Evolutionary conservation across 2,113 vertebrate species (phyloP), one percentile per base, ranked within the genome.

Genomic region (Clarias batrachus): DNA sequence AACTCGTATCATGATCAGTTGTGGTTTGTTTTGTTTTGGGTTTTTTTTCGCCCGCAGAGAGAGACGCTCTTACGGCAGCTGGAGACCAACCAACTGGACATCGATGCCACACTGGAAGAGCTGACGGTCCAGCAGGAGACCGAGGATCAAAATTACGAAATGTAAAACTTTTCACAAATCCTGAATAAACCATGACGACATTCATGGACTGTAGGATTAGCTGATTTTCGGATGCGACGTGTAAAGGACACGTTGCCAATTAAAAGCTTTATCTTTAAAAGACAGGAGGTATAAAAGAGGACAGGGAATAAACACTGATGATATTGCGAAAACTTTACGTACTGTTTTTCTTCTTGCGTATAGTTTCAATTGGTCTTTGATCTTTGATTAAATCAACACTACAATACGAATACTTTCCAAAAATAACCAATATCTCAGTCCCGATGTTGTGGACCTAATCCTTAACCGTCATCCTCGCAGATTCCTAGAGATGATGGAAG

Each of bases 81-180:
- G 92, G 98, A 99, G 94, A 99, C 98, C 0, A 99, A 99, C 92
- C 98, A 99, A 93, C 93, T 99, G 86, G 98, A 99, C 92, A 98
- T 98, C 14, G 98, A 99, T 5, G 98, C 98, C 33, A 99, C 97
- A 0, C 90, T 99, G 92, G 98, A 99, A 94, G 98, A 99, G 91
- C 95, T 99, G 3, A 96, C 91, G 0, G 97, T 99, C 85, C 98
- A 99, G 93, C 97, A 99, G 89, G 98, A 99, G 93, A 99, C 98
- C 0, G 98, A 99, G 90, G 98, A 99, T 91, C 98, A 99, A 89
- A 99, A 99, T 93, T 99, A 99, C 41, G 95, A 98, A 87, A 96
- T 99, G 98, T 99, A 96, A 3, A 88, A 60, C 11, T 56, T 2
- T 77, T 5, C 68, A 71, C 30, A 33, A 37, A 37, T 37, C 30